Evolutionary conservation across 2,888 invertebrate genomes (phyloP), one percentile per base, ranked within the genome.

Genomic region (Slavum lentiscoides): DNA sequence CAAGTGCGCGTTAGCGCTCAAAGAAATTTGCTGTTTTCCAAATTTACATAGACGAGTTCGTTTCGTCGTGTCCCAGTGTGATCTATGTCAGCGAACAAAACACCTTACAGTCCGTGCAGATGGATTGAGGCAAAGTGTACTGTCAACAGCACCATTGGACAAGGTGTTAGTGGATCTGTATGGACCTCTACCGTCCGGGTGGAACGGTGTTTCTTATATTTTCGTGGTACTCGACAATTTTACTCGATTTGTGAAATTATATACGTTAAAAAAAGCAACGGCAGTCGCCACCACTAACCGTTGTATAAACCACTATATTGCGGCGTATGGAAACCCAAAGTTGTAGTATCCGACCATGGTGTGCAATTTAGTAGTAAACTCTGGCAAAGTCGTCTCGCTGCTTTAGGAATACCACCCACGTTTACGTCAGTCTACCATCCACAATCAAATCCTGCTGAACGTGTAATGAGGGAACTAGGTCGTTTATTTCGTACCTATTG

Each of bases 51-150:
- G 17, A n/a, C 43, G 15, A 17, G 37, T 64, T 9, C 19, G 19
- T 37, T 64, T 37, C 19, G 37, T 37, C 17, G 2, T 68, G 1
- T 11, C 49, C 4, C 23, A 21, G 2, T 68, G 68, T 15, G 21
- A 68, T 49, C 15, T 68, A 21, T 68, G 68, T 7, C 68, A 68
- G 17, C 68, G 68, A 0, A 49, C 68, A 1, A 68, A 67, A 67
- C n/a, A 1, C 13, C 43, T 8, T 0, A 67, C 67, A 0, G 13
- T 53, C 3, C 23, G 68, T 0, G 13, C 49, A 1, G 68, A 68
- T 49, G 21, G 68, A 5, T 15, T 49, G 5, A 68, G 43, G 68
- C 49, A 68, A 68, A 43, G 23, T 5, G 23, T 49, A 15, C 4
- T 68, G 7, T 68, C 68, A 13, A 0, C n/a, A 39, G n/a, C 39